phyloP scores from a whole-genome alignment of 2,888 invertebrate genomes.

The Ceramica pisi region DNA sequence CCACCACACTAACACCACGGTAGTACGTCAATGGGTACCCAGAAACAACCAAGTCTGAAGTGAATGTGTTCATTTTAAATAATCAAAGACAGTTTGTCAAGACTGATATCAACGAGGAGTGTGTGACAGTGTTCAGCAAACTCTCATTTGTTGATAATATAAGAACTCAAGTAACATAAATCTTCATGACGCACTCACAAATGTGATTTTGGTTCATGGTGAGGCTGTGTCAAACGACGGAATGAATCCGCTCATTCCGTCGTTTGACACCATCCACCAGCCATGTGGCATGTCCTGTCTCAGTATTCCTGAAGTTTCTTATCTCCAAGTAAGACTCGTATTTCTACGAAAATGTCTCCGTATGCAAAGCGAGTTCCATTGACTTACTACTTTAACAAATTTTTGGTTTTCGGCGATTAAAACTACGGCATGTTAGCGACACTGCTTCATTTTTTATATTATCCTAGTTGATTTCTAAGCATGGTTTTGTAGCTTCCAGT shows the following conservation, averaged over 20 bases:
- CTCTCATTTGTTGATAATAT: too few species aligned
- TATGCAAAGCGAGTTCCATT: slow-evolving; percentile 11
- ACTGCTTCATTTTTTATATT: slow-evolving; percentile 27
- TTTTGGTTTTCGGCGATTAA: slow-evolving; percentile 6
- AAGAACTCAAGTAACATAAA: background rate
- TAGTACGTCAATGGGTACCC: slow-evolving; percentile 13
- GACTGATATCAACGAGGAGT: too few species aligned
- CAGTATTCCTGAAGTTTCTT: background rate
- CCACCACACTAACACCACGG: slow-evolving; percentile 2
- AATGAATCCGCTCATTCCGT: too few species aligned
- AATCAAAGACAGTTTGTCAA: too few species aligned
- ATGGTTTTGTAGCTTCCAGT: slow-evolving; percentile 12
- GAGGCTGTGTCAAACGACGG: background rate
- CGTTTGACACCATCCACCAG: too few species aligned
- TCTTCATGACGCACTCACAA: background rate
- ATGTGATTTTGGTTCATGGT: background rate
- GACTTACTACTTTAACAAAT: slow-evolving; percentile 25
- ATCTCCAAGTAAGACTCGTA: background rate
- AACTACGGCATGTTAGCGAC: slow-evolving; percentile 56
- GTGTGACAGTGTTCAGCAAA: too few species aligned
- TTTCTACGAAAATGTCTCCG: background rate
- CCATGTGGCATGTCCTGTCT: background rate
- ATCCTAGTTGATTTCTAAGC: slow-evolving; percentile 1
- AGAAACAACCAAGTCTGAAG: background rate
- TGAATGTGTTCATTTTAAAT: background rate